phyloP scores from a whole-genome alignment of 2,113 vertebrate genomes.

The Natator depressus region DNA sequence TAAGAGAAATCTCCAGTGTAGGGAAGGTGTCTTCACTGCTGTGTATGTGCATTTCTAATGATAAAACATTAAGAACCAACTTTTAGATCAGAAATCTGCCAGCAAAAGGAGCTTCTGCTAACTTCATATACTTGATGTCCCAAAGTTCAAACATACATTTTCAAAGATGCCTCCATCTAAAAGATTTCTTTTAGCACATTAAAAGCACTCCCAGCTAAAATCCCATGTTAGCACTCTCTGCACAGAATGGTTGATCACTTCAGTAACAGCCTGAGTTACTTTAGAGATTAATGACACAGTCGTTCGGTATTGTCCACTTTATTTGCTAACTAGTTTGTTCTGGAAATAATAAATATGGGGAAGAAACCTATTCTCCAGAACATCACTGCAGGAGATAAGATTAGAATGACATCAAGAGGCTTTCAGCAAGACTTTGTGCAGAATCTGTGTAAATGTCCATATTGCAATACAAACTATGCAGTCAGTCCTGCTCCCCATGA shows the following conservation, averaged over 20 bases:
- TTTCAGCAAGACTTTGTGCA: constrained; percentile 55
- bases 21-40: accelerated
- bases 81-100: accelerated
- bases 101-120: accelerated
- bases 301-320: constrained; percentile 15
- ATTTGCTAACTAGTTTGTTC: constrained; percentile 44
- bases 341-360: constrained; percentile 43
- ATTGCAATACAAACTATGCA: constrained; percentile 50
- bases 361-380: constrained; percentile 10
- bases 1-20: accelerated
- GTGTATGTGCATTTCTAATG: background rate
- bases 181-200: background rate
- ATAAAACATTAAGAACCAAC: background rate
- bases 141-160: accelerated
- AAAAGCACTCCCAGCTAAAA: background rate
- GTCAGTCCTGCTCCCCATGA: constrained; percentile 59
- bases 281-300: constrained; percentile 29
- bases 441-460: constrained; percentile 57
- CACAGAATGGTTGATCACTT: background rate
- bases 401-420: constrained; percentile 59
- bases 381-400: constrained; percentile 8
- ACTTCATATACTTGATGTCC: background rate
- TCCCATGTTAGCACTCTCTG: background rate
- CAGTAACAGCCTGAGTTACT: constrained; percentile 2
- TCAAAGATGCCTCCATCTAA: background rate